These are phyloP conservation scores for Syngnathus rostellatus DNA, from an alignment of 2,797 vertebrate species.

Conservation along the genomic window DNA sequence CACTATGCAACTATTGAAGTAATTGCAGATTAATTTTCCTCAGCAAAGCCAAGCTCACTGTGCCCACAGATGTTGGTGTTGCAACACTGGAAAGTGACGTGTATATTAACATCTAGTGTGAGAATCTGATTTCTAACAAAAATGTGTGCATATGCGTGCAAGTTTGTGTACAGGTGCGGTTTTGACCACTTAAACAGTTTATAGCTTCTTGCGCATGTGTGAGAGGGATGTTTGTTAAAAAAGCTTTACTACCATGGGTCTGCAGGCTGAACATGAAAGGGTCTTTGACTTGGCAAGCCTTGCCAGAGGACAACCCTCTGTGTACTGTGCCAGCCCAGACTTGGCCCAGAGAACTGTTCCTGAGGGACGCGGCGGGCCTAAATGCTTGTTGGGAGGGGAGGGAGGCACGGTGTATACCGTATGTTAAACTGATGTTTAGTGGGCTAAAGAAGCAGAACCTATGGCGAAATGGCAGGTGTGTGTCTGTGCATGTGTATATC, in stretches of 20 bases:
- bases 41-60: slow-evolving; percentile 32
- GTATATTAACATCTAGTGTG: slow-evolving; percentile 44
- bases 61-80: slow-evolving; percentile 48
- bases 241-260: slow-evolving; percentile 61
- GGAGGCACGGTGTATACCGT: slow-evolving; percentile 22
- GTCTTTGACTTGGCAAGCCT: slow-evolving; percentile 78
- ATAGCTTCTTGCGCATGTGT: slow-evolving; percentile 32
- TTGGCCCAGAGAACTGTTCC: slow-evolving; percentile 73
- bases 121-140: slow-evolving; percentile 29
- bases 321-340: slow-evolving; percentile 77
- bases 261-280: slow-evolving; percentile 68
- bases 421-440: slow-evolving; percentile 40
- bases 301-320: slow-evolving; percentile 80
- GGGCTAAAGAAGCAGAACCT: slow-evolving; percentile 39
- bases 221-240: slow-evolving; percentile 53
- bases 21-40: neutral
- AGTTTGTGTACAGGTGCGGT: slow-evolving; percentile 33
- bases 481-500: slow-evolving; percentile 35
- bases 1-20: neutral
- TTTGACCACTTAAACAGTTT: slow-evolving; percentile 52
- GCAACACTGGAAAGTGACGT: slow-evolving; percentile 16
- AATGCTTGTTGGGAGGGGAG: slow-evolving; percentile 25
- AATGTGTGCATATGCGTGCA: slow-evolving; percentile 28
- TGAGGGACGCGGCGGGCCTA: slow-evolving; percentile 69
- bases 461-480: slow-evolving; percentile 32